These are phyloP conservation scores for Papilio gigon DNA, from an alignment of 2,888 invertebrate species.

Conservation along the genomic window DNA sequence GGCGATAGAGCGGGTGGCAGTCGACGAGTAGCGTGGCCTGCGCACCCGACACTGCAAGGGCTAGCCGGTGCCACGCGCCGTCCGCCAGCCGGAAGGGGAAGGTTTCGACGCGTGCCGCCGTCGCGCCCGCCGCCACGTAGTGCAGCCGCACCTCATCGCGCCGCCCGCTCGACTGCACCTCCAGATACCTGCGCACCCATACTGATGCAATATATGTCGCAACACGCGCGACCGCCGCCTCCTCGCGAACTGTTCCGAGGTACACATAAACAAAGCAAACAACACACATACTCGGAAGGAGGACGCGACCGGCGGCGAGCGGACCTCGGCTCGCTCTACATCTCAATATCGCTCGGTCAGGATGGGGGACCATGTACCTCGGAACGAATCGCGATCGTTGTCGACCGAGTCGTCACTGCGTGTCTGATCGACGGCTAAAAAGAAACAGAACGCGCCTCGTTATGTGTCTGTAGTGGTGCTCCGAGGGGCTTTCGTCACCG, in stretches of 20 bases:
- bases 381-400: slow-evolving; percentile 80
- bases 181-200: slow-evolving; percentile 88
- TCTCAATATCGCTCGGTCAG: slow-evolving; percentile 82
- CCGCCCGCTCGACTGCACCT: slow-evolving; percentile 94
- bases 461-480: slow-evolving; percentile 56
- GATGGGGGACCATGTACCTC: slow-evolving; percentile 83
- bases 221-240: slow-evolving; percentile 52
- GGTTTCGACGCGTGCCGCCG: slow-evolving; percentile 88
- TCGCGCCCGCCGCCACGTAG: slow-evolving; percentile 87
- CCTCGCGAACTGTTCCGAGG: slow-evolving; percentile 81
- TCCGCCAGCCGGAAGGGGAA: slow-evolving; percentile 94
- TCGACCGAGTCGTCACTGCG: slow-evolving; percentile 62
- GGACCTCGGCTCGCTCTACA: slow-evolving; percentile 80
- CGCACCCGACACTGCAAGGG: slow-evolving; percentile 91
- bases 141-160: slow-evolving; percentile 93
- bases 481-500: slow-evolving; percentile 46
- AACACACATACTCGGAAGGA: slow-evolving; percentile 73
- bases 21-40: slow-evolving; percentile 92
- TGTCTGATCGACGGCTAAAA: slow-evolving; percentile 65
- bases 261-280: slow-evolving; percentile 81
- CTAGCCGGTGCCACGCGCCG: slow-evolving; percentile 93
- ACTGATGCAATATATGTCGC: slow-evolving; percentile 56
- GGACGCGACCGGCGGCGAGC: slow-evolving; percentile 64
- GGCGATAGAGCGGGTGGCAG: slow-evolving; percentile 92
- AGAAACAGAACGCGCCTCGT: slow-evolving; percentile 60